A percentile compares a stretch with the other conserved stretches of the same genome.
These are phyloP conservation scores for Clarias batrachus DNA, from an alignment of 2,113 vertebrate species.

Conservation along the genomic window DNA sequence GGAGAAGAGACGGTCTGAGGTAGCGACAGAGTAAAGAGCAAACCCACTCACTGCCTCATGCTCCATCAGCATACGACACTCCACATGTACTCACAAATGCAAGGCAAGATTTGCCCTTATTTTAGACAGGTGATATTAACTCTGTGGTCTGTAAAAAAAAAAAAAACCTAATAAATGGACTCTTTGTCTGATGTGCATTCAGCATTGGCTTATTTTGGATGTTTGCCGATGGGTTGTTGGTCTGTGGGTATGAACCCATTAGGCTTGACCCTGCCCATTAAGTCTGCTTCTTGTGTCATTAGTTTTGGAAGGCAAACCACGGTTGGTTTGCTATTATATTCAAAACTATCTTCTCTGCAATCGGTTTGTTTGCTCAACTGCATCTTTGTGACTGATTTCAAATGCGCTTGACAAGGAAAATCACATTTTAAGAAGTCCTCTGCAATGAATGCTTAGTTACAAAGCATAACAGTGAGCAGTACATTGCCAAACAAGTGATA, in stretches of 20 bases:
- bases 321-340: slow-evolving; percentile 18
- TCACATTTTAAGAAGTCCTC: slow-evolving; percentile 29
- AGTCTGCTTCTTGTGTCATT: slow-evolving; percentile 20
- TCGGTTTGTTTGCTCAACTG: slow-evolving; percentile 42
- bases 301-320: slow-evolving; percentile 30
- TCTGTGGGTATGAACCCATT: slow-evolving; percentile 42
- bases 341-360: slow-evolving; percentile 20
- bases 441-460: slow-evolving; percentile 37
- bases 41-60: not conserved
- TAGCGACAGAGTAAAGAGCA: not conserved
- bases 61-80: not conserved
- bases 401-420: slow-evolving; percentile 38
- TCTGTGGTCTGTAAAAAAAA: not conserved
- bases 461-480: slow-evolving; percentile 34
- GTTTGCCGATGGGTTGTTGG: slow-evolving; percentile 17
- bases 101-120: not conserved
- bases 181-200: slow-evolving; percentile 19
- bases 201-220: slow-evolving; percentile 37
- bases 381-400: slow-evolving; percentile 32
- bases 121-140: not conserved
- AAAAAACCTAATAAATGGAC: slow-evolving; percentile 7
- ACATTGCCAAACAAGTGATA: slow-evolving; percentile 41
- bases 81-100: slow-evolving; percentile 15
- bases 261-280: slow-evolving; percentile 43
- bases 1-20: not conserved